These are phyloP conservation scores for Drosophila paranaensis DNA, from an alignment of 2,888 invertebrate genomes.

Conservation along the genomic window DNA sequence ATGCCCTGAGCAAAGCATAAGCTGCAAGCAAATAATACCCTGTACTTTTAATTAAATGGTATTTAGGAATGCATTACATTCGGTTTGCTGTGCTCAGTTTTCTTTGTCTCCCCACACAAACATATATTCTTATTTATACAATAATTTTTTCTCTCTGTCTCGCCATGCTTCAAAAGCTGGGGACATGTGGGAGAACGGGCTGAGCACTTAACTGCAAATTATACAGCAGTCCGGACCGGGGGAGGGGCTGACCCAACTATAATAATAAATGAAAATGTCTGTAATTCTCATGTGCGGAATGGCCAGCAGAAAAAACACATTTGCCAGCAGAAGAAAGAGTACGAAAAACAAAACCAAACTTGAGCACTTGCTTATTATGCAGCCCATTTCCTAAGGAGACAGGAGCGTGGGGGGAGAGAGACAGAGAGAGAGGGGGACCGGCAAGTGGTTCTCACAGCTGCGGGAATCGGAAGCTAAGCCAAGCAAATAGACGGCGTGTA, in stretches of 20 bases:
- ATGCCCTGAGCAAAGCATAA: neutral
- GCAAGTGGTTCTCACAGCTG: conserved; percentile 52
- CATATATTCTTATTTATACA: conserved; percentile 39
- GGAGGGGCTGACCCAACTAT: conserved; percentile 50
- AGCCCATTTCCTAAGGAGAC: conserved; percentile 60
- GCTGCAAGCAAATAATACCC: conserved; percentile 23
- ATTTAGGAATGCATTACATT: conserved; percentile 45
- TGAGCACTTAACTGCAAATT: conserved; percentile 65
- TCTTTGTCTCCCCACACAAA: conserved; percentile 43
- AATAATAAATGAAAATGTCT: conserved; percentile 77
- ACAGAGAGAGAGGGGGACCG: neutral
- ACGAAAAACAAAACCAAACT: conserved; percentile 31
- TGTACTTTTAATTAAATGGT: conserved; percentile 2
- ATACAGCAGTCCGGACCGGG: conserved; percentile 39
- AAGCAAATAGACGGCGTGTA: conserved; percentile 67
- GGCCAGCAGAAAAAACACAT: conserved; percentile 15
- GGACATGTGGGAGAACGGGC: conserved; percentile 60
- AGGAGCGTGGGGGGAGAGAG: conserved; percentile 1
- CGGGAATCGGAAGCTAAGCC: conserved; percentile 69
- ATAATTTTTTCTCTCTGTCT: conserved; percentile 25
- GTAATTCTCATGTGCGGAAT: conserved; percentile 71
- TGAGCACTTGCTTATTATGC: conserved; percentile 72
- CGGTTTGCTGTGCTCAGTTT: conserved; percentile 26
- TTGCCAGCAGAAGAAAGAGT: conserved; percentile 10
- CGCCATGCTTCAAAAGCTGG: conserved; percentile 51